Evolutionary conservation across 2,888 invertebrate species (phyloP).

Genomic region (Druceiella hillmani): DNA sequence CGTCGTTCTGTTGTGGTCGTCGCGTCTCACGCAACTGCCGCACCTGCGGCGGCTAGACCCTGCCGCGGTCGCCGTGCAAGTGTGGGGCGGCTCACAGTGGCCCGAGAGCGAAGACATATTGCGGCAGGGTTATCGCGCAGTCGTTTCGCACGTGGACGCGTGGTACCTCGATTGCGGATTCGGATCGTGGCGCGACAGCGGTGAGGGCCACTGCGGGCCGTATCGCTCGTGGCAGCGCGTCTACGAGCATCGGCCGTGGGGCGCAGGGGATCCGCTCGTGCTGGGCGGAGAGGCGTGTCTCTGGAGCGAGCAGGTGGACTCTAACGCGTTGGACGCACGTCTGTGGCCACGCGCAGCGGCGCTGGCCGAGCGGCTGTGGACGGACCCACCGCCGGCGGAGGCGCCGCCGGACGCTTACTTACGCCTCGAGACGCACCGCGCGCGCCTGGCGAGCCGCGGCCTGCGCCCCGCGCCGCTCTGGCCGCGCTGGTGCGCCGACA

Average conservation of each 20-base stretch:
- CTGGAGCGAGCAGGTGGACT: constrained; percentile 80
- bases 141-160: constrained; percentile 81
- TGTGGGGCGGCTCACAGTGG: constrained; percentile 81
- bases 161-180: constrained; percentile 88
- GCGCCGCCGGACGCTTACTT: constrained; percentile 60
- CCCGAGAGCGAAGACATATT: constrained; percentile 72
- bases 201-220: constrained; percentile 81
- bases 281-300: constrained; percentile 77
- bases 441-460: constrained; percentile 58
- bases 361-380: constrained; percentile 75
- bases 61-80: constrained; percentile 61
- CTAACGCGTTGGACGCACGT: constrained; percentile 68
- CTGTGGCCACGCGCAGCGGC: constrained; percentile 82
- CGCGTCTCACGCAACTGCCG: constrained; percentile 67
- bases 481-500: constrained; percentile 73
- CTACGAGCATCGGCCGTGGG: constrained; percentile 78
- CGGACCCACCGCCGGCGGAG: constrained; percentile 50
- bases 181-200: constrained; percentile 77
- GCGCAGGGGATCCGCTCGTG: constrained; percentile 40
- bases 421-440: constrained; percentile 60
- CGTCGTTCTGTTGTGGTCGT: constrained; percentile 68
- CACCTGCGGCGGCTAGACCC: constrained; percentile 56
- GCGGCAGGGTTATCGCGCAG: constrained; percentile 69
- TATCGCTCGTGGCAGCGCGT: constrained; percentile 85
- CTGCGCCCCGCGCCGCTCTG: constrained; percentile 65